These are phyloP conservation scores for Actinernus sp. DNA, from an alignment of 92 coral and sea anemone species.

Conservation along the genomic window DNA sequence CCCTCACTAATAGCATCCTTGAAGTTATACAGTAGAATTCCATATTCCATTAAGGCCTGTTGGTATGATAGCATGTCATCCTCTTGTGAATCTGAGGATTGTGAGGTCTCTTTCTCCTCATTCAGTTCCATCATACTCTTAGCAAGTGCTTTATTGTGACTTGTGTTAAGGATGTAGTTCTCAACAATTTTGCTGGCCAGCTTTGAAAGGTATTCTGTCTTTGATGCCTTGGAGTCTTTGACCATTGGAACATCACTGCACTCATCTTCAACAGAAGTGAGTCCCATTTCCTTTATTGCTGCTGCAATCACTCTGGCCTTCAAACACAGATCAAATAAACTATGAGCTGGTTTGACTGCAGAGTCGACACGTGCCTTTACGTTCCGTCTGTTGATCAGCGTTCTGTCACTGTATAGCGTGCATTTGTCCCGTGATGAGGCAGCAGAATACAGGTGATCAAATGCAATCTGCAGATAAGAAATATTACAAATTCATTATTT, in stretches of 20 bases:
- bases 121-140: constrained; percentile 1
- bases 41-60: constrained; percentile 49
- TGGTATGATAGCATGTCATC: constrained; percentile 52
- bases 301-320: constrained; percentile 59
- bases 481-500: no score
- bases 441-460: constrained; percentile 33
- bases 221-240: constrained; percentile 25
- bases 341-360: constrained; percentile 61
- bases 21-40: constrained; percentile 32
- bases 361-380: constrained; percentile 49
- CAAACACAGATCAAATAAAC: constrained; percentile 48
- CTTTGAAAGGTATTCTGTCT: constrained; percentile 21
- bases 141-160: constrained; percentile 22
- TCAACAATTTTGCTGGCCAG: constrained; percentile 33
- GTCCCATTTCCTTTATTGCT: constrained; percentile 24
- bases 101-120: not conserved
- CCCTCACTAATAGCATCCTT: constrained; percentile 44
- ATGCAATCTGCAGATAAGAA: constrained; percentile 38
- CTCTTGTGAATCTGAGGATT: not conserved
- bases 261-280: constrained; percentile 27
- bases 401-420: constrained; percentile 56
- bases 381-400: constrained; percentile 55
- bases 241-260: constrained; percentile 24
- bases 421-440: constrained; percentile 69
- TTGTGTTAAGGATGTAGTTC: constrained; percentile 34